Evolutionary conservation across 1,140 invertebrate species (phyloP), one percentile per base, ranked within the genome.

Genomic region (Ceratina calcarata): DNA sequence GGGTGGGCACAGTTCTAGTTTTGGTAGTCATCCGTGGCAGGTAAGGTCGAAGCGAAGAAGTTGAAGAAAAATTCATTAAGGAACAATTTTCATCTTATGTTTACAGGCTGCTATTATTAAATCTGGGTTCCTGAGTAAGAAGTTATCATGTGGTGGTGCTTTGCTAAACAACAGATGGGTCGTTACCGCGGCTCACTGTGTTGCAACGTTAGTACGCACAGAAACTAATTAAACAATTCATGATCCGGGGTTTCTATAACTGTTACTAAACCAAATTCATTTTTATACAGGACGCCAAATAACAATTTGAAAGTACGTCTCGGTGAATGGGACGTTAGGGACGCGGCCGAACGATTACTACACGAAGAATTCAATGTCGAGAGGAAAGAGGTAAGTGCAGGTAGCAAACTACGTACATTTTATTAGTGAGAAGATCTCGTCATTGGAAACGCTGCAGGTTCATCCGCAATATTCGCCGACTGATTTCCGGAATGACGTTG

Each of bases 1-100:
- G 1, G 98, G 98, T n/a, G 97, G 97, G 0, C 96, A 98, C 85
- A 96, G 97, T 60, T 96, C 97, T 0, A 96, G 95, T 76, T 98
- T 98, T 89, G 98, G 97, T 7, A 97, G 96, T 57, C 97, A 98
- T 94, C 98, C 98, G n/a, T 99, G 97, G 97, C 97, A 98, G 94
- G 94, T 95, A 88, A 90, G 86, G n/a, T 32, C 18, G 3, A 7
- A 32, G 15, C n/a, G 12, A 55, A 15, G 13, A 55, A 16, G 16
- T 18, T 20, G 18, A 45, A 10, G 37, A 45, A 37, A 65, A n/a
- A 12, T 16, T 65, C 27, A 12, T 8, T 7, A 3, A 45, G 6
- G 6, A 32, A 8, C 12, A 13, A 32, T 32, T 69, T 51, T 24
- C 6, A 57, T 57, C 55, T 51, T 74, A 78, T 62, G 13, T 69